Evolutionary conservation across 2,113 vertebrate species (phyloP).

Genomic region (Antidorcas marsupialis): DNA sequence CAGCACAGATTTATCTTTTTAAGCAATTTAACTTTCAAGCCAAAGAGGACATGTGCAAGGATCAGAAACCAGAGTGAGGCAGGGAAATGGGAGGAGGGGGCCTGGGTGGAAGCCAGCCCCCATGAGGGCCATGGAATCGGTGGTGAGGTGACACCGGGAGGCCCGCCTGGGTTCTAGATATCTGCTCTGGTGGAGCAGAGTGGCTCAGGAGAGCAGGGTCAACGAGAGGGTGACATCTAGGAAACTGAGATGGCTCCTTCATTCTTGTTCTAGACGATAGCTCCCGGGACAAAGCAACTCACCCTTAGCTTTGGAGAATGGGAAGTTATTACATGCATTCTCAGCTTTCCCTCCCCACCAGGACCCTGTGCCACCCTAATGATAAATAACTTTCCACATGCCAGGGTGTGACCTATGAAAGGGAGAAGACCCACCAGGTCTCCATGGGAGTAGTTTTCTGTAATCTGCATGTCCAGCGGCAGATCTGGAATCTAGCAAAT

Average conservation of each 20-base stretch:
- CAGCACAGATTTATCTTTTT: neutral
- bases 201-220: neutral
- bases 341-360: neutral
- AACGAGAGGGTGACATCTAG: neutral
- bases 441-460: neutral
- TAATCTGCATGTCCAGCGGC: neutral
- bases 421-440: neutral
- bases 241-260: neutral
- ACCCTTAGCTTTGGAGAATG: neutral
- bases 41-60: neutral
- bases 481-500: neutral
- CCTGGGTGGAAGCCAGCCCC: neutral
- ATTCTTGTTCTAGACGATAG: neutral
- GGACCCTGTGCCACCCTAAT: neutral
- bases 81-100: rapidly evolving
- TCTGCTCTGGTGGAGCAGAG: neutral
- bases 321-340: neutral
- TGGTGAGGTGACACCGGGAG: neutral
- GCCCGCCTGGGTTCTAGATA: neutral
- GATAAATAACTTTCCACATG: neutral
- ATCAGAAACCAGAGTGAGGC: neutral
- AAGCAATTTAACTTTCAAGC: neutral
- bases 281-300: neutral
- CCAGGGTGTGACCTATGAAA: neutral
- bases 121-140: neutral